phyloP scores from a whole-genome alignment of 2,797 vertebrate genomes.

The Spatula clypeata region DNA sequence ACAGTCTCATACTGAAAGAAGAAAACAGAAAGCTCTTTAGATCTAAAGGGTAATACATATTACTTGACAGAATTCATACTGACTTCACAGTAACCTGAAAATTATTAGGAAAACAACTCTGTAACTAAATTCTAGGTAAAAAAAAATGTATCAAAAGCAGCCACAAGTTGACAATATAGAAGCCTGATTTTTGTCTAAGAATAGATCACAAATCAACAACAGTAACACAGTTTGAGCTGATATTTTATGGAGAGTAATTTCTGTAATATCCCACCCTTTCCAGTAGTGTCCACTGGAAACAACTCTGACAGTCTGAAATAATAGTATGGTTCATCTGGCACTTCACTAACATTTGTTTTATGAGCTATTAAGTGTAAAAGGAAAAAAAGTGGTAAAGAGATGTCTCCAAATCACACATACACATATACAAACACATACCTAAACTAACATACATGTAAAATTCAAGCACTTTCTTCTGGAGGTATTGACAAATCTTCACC shows the following conservation, averaged over 20 bases:
- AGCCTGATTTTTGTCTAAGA: neutral
- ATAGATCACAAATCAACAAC: neutral
- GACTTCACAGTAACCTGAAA: neutral
- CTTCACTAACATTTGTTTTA: neutral
- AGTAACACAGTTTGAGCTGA: neutral
- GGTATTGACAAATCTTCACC: neutral
- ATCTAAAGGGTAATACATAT: neutral
- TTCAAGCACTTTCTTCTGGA: neutral
- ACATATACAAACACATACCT: neutral
- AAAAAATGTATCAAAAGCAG: neutral
- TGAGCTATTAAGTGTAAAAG: neutral
- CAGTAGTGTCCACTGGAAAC: neutral
- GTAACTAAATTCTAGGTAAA: neutral
- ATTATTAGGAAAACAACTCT: neutral
- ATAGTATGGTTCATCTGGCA: neutral
- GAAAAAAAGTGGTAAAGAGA: neutral
- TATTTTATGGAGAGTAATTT: neutral
- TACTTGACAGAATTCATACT: neutral
- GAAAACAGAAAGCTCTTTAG: neutral
- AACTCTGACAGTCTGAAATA: neutral
- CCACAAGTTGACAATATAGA: neutral
- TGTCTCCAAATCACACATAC: neutral
- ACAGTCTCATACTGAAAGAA: neutral
- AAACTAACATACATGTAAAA: neutral
- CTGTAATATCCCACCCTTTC: fast-evolving